phyloP scores from a whole-genome alignment of 2,888 invertebrate genomes.

The Orchesellides sinensis region DNA sequence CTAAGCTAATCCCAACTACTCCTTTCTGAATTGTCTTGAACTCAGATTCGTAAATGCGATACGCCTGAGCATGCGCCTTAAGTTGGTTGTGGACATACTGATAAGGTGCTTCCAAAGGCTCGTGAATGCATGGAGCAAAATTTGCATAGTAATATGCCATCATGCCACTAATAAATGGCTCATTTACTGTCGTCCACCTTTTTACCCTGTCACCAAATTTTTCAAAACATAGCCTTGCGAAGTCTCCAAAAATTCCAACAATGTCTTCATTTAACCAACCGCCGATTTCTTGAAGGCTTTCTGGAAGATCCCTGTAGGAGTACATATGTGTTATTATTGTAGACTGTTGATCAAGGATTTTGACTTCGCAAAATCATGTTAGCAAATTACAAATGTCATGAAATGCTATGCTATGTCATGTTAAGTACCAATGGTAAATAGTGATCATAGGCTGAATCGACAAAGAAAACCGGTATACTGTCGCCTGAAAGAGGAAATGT shows the following conservation, averaged over 20 bases:
- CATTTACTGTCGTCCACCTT: conserved; percentile 55
- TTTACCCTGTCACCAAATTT: conserved; percentile 79
- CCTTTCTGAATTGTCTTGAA: conserved; percentile 77
- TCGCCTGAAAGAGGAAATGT: no score
- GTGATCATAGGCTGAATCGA: conserved; percentile 79
- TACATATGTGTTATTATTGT: no score
- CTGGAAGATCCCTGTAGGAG: conserved; percentile 80
- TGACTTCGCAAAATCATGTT: no score
- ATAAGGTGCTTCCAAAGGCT: conserved; percentile 79
- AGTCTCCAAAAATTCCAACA: conserved; percentile 79
- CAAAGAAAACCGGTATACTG: conserved; percentile 71
- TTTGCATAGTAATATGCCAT: conserved; percentile 66
- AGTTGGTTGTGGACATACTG: conserved; percentile 82
- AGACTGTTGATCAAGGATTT: no score
- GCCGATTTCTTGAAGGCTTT: conserved; percentile 77
- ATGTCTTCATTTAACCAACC: conserved; percentile 78
- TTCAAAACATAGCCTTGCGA: conserved; percentile 78
- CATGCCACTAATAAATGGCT: conserved; percentile 80
- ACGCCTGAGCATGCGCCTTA: conserved; percentile 83
- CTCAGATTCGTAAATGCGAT: conserved; percentile 81
- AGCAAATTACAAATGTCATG: no score
- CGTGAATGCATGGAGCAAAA: conserved; percentile 79
- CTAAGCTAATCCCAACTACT: conserved; percentile 73
- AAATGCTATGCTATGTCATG: no score
- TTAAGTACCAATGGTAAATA: conserved; percentile 81